Evolutionary conservation across 2,888 invertebrate species (phyloP).

Genomic region (Amblyjoppa fuscipennis): DNA sequence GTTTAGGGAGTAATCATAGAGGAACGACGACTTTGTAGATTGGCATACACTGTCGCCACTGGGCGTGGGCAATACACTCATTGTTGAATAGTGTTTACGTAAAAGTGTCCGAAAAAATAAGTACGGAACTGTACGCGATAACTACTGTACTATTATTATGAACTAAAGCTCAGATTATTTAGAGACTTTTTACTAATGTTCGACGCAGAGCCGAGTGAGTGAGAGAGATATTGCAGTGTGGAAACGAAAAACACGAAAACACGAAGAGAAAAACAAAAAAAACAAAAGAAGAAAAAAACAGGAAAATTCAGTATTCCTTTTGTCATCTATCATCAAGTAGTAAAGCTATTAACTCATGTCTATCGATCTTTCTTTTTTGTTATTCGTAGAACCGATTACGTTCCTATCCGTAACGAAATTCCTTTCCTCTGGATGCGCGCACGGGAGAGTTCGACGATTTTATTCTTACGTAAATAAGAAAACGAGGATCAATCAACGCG

Average conservation of each 20-base stretch:
- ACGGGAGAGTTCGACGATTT: constrained; percentile 12
- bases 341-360: constrained; percentile 57
- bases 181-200: constrained; percentile 71
- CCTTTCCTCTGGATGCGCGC: constrained; percentile 12
- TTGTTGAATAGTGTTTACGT: constrained; percentile 76
- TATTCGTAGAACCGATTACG: constrained; percentile 39
- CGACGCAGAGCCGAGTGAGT: constrained; percentile 49
- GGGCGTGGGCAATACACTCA: constrained; percentile 47
- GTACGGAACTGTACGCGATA: constrained; percentile 43
- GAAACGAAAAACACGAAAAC: constrained; percentile 39
- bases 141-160: constrained; percentile 42
- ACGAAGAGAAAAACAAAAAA: constrained; percentile 32
- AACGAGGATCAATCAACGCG: constrained; percentile 14
- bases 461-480: constrained; percentile 57
- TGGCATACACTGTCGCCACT: constrained; percentile 51
- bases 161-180: constrained; percentile 68
- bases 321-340: constrained; percentile 58
- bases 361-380: constrained; percentile 41
- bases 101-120: constrained; percentile 47
- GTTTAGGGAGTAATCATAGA: constrained; percentile 47
- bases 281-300: background rate
- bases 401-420: constrained; percentile 33
- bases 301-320: constrained; percentile 56
- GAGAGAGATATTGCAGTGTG: constrained; percentile 11
- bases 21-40: constrained; percentile 63